Percentiles rank a stretch among this genome's conserved stretches.
Evolutionary conservation across 2,797 vertebrate genomes (phyloP).

Genomic region (Melanotaenia boesemani): DNA sequence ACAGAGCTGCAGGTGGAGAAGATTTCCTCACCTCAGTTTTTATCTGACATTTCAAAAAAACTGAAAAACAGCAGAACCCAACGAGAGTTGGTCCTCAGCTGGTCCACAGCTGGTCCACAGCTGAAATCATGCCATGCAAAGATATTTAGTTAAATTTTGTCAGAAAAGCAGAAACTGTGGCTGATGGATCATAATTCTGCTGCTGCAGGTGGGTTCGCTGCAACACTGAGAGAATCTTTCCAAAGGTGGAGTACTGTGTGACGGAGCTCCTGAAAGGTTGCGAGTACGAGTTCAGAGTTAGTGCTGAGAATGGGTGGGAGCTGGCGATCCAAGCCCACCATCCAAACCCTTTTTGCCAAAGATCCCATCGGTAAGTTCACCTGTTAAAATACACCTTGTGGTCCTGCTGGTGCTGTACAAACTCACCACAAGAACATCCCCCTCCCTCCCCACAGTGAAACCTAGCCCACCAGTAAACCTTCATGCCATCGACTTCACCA

Average conservation of each 20-base stretch:
- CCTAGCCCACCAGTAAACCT: constrained; percentile 92
- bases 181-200: neutral
- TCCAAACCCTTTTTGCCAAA: constrained; percentile 97
- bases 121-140: no score
- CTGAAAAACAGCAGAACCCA: no score
- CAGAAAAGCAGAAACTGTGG: neutral
- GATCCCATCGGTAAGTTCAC: constrained; percentile 92
- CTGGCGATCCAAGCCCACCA: constrained; percentile 95
- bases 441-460: constrained; percentile 81
- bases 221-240: constrained; percentile 90
- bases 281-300: constrained; percentile 98
- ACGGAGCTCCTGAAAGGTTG: constrained; percentile 94
- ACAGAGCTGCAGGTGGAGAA: neutral
- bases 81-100: no score
- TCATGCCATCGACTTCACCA: constrained; percentile 90
- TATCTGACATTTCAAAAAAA: no score
- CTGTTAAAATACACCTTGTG: neutral
- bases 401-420: neutral
- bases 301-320: constrained; percentile 95
- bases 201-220: constrained; percentile 88
- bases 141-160: neutral
- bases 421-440: neutral
- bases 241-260: constrained; percentile 91
- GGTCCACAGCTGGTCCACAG: no score
- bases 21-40: no score